Evolutionary conservation across 1,140 invertebrate species (phyloP).

Genomic region (Drosophila pruinosa): DNA sequence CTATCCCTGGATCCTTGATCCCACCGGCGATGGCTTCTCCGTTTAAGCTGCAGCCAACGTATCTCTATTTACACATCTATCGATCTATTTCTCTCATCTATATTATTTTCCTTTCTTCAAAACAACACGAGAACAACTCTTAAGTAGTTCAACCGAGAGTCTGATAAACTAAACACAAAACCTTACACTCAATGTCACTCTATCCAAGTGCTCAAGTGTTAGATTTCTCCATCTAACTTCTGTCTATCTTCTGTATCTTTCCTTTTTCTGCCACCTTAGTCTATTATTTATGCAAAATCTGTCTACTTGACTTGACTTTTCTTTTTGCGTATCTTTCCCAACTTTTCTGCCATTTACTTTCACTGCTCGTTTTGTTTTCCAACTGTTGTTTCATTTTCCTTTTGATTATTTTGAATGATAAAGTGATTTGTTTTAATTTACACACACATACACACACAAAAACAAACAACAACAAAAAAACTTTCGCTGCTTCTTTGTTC

Average conservation of each 20-base stretch:
- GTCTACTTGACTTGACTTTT: conserved; percentile 6
- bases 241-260: not conserved
- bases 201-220: not conserved
- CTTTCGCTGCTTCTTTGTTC: conserved; percentile 67
- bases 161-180: conserved; percentile 73
- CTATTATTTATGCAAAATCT: conserved; percentile 47
- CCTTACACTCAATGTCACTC: conserved; percentile 26
- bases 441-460: conserved; percentile 42
- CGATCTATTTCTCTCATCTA: conserved; percentile 11
- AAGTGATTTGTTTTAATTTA: conserved; percentile 74
- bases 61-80: not conserved
- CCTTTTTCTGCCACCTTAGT: conserved; percentile 25
- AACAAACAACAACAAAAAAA: conserved; percentile 28
- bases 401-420: conserved; percentile 58
- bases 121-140: conserved; percentile 73
- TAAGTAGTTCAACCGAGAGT: conserved; percentile 82
- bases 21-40: conserved; percentile 96
- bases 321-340: conserved; percentile 14
- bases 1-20: conserved; percentile 97
- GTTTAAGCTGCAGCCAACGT: conserved; percentile 83
- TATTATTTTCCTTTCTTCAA: conserved; percentile 18
- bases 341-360: conserved; percentile 14
- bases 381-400: conserved; percentile 14
- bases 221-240: conserved; percentile 7
- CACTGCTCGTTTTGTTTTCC: conserved; percentile 10